Conservation (phyloP, 1,140 invertebrate species). For the Ectropis grisescens region DNA sequence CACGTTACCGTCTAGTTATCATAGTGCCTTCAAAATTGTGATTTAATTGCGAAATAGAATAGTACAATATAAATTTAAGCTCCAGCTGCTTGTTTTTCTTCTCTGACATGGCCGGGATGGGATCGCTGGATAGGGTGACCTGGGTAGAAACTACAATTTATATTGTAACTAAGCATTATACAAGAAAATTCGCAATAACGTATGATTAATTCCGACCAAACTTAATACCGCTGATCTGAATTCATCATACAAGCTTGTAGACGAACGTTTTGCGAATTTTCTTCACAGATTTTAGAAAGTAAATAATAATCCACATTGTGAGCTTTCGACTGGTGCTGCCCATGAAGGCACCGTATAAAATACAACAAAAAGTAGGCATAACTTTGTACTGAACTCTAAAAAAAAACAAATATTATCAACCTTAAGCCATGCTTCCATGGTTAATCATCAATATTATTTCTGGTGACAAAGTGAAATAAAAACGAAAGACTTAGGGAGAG, state of each 20-base stretch:
- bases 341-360: constrained; percentile 37
- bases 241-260: constrained; percentile 6
- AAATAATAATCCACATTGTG: constrained; percentile 53
- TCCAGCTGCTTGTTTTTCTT: constrained; percentile 66
- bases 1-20: too few species aligned
- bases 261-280: constrained; percentile 28
- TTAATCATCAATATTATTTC: constrained; percentile 38
- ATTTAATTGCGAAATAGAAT: too few species aligned
- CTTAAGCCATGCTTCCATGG: constrained; percentile 55
- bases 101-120: constrained; percentile 72
- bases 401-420: constrained; percentile 34
- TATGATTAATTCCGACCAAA: neutral
- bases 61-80: constrained; percentile 20
- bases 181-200: constrained; percentile 35
- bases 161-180: constrained; percentile 26
- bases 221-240: constrained; percentile 2
- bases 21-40: too few species aligned
- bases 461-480: constrained; percentile 23
- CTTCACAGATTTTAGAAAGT: constrained; percentile 19
- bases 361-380: constrained; percentile 18
- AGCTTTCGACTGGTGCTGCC: constrained; percentile 66
- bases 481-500: constrained; percentile 38
- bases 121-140: constrained; percentile 64
- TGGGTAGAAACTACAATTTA: constrained; percentile 44
- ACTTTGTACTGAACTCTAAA: constrained; percentile 29